Evolutionary conservation across 2,113 vertebrate species (phyloP).

Genomic region (Pelodiscus sinensis): DNA sequence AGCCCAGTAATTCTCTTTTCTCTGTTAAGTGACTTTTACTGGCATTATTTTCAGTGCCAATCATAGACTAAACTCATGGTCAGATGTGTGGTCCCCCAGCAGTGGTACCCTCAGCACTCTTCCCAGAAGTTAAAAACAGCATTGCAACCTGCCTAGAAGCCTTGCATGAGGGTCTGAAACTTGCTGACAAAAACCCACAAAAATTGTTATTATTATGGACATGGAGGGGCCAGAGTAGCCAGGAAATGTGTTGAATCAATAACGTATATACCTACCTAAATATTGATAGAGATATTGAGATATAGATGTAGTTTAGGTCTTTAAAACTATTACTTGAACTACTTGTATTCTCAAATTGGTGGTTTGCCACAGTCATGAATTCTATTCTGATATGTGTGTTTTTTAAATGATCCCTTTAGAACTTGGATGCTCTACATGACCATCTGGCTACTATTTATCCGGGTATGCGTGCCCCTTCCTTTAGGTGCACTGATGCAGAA

Average conservation of each 20-base stretch:
- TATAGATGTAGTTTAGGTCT: neutral
- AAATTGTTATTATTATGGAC: neutral
- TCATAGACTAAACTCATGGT: neutral
- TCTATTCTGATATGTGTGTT: neutral
- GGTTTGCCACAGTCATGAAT: neutral
- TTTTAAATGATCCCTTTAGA: conserved; percentile 78
- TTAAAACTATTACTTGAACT: neutral
- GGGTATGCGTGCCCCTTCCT: conserved; percentile 97
- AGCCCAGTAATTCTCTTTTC: neutral
- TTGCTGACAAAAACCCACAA: neutral
- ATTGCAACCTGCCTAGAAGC: neutral
- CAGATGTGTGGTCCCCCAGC: neutral
- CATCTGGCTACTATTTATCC: conserved; percentile 99
- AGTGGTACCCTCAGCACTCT: neutral
- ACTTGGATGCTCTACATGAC: conserved; percentile 96
- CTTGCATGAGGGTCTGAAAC: neutral
- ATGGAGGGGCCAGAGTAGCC: neutral
- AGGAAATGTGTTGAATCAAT: neutral
- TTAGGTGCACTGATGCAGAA: conserved; percentile 95
- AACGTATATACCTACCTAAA: neutral
- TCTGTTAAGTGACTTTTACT: neutral
- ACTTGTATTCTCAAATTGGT: neutral
- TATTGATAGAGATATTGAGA: too few species aligned
- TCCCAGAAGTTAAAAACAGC: accelerated
- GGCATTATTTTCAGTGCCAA: neutral